Conservation (phyloP, 2,888 invertebrate genomes). For the Ichneumon xanthorius region DNA sequence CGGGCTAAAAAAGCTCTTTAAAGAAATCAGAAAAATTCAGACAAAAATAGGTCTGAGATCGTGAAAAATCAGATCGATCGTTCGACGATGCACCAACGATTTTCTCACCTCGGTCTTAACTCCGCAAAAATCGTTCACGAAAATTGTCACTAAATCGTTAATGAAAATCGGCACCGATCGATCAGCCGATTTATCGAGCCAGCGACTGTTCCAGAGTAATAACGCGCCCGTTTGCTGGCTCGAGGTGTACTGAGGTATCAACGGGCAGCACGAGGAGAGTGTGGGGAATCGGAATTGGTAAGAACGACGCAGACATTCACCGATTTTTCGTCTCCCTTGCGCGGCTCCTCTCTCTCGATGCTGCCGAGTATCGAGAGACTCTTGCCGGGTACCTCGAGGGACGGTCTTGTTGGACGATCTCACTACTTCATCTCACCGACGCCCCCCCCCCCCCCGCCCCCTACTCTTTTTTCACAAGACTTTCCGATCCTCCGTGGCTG, state of each 20-base stretch:
- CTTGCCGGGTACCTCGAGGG: conserved; percentile 12
- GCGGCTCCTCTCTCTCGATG: conserved; percentile 37
- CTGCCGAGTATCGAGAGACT: conserved; percentile 18
- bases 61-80: neutral
- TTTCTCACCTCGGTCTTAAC: neutral
- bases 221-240: conserved; percentile 47
- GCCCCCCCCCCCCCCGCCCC: neutral
- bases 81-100: neutral
- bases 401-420: conserved; percentile 19
- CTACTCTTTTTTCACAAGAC: conserved; percentile 9
- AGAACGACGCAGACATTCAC: conserved; percentile 67
- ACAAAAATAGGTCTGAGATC: neutral
- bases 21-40: too few relatives aligned
- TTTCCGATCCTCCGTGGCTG: conserved; percentile 32
- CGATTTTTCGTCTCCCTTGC: conserved; percentile 63
- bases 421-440: conserved; percentile 5
- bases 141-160: neutral
- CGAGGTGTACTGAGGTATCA: conserved; percentile 59
- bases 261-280: conserved; percentile 48
- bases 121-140: neutral
- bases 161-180: neutral
- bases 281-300: conserved; percentile 51
- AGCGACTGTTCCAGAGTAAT: conserved; percentile 34
- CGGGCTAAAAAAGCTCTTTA: neutral
- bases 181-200: neutral